Base-by-base conservation (phyloP, 2,113 vertebrate genomes). In the Forbesichthys agassizii region DNA sequence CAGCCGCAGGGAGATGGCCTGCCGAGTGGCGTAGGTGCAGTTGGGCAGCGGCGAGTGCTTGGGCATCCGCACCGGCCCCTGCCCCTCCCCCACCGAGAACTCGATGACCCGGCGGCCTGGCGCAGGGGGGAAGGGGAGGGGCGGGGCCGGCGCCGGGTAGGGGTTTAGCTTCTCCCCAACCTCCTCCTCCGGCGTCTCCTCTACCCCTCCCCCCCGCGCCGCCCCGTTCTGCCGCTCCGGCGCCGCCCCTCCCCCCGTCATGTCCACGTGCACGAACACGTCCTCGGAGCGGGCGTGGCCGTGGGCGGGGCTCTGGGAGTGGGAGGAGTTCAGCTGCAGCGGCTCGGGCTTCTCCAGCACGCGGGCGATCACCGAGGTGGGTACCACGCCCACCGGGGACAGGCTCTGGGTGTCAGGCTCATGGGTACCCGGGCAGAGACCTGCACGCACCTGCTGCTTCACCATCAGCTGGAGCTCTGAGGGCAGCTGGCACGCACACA, bases 321-420 rank as follows among this genome's bases (percentile, higher is more conserved):
- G 97, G 59, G 93, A 96, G 0, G 96, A 99, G 81, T 98, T 98
- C 27, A 99, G 94, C 67, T 98, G 82, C 27, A 99, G 90, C 0
- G 97, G 98, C 87, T 99, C 98, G 0, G 98, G 98, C 76, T 99
- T 99, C 90, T 99, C 98, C 75, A 99, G 88, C 42, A 99, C 96
- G 1, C 96, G 94, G 64, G 97, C 98, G 9, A 99, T 98, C 81
- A 98, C 93, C 0, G 97, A 96, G 7, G 97, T 97, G 47, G 97
- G 98, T 10, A 99, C 98, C 4, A 96, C 94, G 3, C 98, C 95
- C 1, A 95, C 95, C 0, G 90, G 91, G 0, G 92, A 71, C 88
- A 95, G 64, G 74, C 94, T 92, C 71, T 92, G 81, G 11, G 92
- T 87, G 85, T 93, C 82, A 33, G 92, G 80, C 70, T 75, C 91